A percentile compares a stretch with the other conserved stretches of the same genome.
Conservation (phyloP, 2,797 vertebrate species). For the Urophycis tenuis region DNA sequence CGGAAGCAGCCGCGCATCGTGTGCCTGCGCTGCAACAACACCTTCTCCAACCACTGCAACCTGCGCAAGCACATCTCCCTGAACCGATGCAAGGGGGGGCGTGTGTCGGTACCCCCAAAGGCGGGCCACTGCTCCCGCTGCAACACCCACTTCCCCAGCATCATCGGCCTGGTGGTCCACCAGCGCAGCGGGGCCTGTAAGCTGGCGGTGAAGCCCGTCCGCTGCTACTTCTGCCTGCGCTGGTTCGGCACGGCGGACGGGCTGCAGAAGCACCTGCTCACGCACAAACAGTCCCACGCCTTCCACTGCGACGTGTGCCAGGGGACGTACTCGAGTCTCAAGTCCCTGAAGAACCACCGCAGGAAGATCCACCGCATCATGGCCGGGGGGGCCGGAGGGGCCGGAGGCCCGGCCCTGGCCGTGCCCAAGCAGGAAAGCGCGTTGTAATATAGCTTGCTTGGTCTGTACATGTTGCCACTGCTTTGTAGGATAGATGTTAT, state of each 20-base stretch:
- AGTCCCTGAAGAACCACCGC: constrained; percentile 71
- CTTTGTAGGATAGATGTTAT: constrained; percentile 4
- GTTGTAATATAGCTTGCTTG: not conserved
- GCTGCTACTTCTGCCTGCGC: constrained; percentile 70
- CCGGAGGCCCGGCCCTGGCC: constrained; percentile 1
- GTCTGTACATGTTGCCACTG: not conserved
- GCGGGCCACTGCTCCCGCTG: constrained; percentile 62
- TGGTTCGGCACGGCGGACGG: constrained; percentile 68
- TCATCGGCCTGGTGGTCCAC: constrained; percentile 65
- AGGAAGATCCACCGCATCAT: constrained; percentile 66
- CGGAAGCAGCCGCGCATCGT: constrained; percentile 51
- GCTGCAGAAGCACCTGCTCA: constrained; percentile 70
- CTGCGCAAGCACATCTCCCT: constrained; percentile 67
- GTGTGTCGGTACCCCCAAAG: constrained; percentile 42
- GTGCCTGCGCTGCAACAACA: constrained; percentile 65
- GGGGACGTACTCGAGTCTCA: constrained; percentile 60
- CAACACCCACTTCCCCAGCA: constrained; percentile 63
- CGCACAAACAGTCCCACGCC: constrained; percentile 64
- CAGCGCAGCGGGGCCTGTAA: constrained; percentile 67
- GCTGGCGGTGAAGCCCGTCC: constrained; percentile 66
- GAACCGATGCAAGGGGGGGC: constrained; percentile 64
- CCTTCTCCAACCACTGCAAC: constrained; percentile 63
- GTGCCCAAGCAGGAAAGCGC: constrained; percentile 28
- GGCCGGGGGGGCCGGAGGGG: constrained; percentile 28
- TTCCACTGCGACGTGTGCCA: constrained; percentile 67